phyloP scores from a whole-genome alignment of 2,888 invertebrate species.

The Cerastis rubricosa region DNA sequence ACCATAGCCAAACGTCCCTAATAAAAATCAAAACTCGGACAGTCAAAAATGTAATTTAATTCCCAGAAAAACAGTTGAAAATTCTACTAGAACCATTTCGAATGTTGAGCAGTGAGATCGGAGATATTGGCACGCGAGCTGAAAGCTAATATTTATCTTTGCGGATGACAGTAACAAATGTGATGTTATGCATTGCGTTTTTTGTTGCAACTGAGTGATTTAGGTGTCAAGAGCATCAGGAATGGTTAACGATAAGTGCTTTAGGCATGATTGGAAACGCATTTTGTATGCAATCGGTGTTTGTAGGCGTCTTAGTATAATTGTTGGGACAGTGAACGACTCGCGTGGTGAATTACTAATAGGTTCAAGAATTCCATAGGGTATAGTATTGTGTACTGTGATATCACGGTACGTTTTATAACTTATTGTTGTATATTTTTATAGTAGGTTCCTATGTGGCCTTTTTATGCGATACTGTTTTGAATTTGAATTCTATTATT shows the following conservation, averaged over 20 bases:
- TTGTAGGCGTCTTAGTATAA: slow-evolving; percentile 71
- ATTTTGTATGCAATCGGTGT: slow-evolving; percentile 68
- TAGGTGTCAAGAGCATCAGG: slow-evolving; percentile 52
- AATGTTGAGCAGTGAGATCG: slow-evolving; percentile 71
- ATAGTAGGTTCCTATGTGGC: slow-evolving; percentile 11
- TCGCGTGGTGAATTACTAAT: slow-evolving; percentile 70
- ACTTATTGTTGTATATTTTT: slow-evolving; percentile 55
- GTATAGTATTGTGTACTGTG: slow-evolving; percentile 56
- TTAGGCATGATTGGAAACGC: slow-evolving; percentile 37
- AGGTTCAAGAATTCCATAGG: slow-evolving; percentile 62
- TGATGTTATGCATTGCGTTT: slow-evolving; percentile 58
- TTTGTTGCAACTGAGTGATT: slow-evolving; percentile 45
- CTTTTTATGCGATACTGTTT: slow-evolving; percentile 28
- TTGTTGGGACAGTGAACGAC: slow-evolving; percentile 70
- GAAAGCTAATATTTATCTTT: slow-evolving; percentile 68
- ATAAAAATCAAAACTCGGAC: slow-evolving; percentile 39
- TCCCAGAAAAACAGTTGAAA: slow-evolving; percentile 57
- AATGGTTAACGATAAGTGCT: slow-evolving; percentile 54
- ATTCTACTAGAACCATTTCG: slow-evolving; percentile 57
- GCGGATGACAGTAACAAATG: slow-evolving; percentile 43
- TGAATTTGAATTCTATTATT: slow-evolving; percentile 27
- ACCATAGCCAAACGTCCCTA: slow-evolving; percentile 51
- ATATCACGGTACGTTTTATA: slow-evolving; percentile 62
- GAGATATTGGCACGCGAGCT: slow-evolving; percentile 79
- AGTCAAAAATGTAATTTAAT: slow-evolving; percentile 57